These are phyloP conservation scores for Ursus arctos DNA, from an alignment of 2,113 vertebrate species.

Conservation along the genomic window DNA sequence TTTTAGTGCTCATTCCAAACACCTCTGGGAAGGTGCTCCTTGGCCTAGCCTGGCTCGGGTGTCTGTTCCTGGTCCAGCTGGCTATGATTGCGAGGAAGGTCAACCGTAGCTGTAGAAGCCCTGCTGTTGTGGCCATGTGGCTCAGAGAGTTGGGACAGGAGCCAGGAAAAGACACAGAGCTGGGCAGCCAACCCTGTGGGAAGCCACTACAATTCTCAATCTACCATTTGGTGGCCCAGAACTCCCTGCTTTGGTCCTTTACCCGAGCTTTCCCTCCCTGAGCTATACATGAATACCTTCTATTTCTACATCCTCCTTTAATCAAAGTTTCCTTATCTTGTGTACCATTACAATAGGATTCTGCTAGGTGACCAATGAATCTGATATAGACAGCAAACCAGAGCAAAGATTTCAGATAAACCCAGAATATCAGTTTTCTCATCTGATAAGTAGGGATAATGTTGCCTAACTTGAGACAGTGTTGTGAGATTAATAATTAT, in stretches of 20 bases:
- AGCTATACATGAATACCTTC: background rate
- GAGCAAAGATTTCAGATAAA: constrained; percentile 37
- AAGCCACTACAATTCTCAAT: background rate
- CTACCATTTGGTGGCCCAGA: background rate
- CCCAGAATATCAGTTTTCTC: background rate
- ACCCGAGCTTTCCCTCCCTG: background rate
- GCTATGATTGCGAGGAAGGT: background rate
- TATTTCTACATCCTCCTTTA: background rate
- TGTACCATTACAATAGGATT: background rate
- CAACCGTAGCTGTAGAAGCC: background rate
- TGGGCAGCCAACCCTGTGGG: background rate
- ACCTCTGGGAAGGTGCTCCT: background rate
- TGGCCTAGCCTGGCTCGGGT: background rate
- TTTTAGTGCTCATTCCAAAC: background rate
- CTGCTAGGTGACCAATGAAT: constrained; percentile 22
- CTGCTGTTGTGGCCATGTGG: background rate
- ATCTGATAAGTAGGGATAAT: background rate
- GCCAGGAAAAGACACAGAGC: background rate
- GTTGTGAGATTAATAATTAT: background rate
- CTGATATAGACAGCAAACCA: background rate
- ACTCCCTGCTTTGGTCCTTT: background rate
- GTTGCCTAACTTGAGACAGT: background rate
- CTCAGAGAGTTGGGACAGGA: background rate
- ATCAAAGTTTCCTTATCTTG: background rate
- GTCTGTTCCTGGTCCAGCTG: background rate